phyloP scores from a whole-genome alignment of 2,888 invertebrate genomes.

The Tanypteryx hageni region DNA sequence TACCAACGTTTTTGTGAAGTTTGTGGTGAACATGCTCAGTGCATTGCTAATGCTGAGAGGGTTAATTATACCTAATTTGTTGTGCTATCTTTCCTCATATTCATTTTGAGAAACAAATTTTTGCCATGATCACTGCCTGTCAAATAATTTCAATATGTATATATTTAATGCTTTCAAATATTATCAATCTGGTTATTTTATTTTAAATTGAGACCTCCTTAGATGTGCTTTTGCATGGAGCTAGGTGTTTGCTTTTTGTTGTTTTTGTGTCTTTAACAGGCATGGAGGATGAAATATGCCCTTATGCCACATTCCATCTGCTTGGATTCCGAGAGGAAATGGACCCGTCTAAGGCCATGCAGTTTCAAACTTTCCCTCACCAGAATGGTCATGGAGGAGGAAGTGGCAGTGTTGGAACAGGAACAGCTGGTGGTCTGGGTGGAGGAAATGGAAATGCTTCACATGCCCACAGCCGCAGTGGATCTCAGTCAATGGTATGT shows the following conservation, averaged over 20 bases:
- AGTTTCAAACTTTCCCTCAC: slow-evolving; percentile 93
- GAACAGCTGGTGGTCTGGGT: slow-evolving; percentile 87
- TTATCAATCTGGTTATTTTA: too few relatives aligned
- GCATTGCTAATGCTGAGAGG: too few relatives aligned
- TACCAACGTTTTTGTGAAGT: too few relatives aligned
- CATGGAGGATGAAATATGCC: slow-evolving; percentile 97
- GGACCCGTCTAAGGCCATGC: slow-evolving; percentile 93
- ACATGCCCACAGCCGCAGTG: slow-evolving; percentile 90
- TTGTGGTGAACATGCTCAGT: too few relatives aligned
- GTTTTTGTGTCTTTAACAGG: slow-evolving; percentile 78
- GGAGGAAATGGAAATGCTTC: slow-evolving; percentile 76
- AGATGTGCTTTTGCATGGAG: too few relatives aligned
- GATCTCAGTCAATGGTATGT: slow-evolving; percentile 91
- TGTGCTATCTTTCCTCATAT: too few relatives aligned
- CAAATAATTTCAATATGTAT: too few relatives aligned
- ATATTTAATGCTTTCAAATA: too few relatives aligned
- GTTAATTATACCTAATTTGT: too few relatives aligned
- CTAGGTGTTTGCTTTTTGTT: slow-evolving; percentile 47
- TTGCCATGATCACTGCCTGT: too few relatives aligned
- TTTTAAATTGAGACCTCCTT: too few relatives aligned
- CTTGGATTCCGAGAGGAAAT: slow-evolving; percentile 97
- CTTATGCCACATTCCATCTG: slow-evolving; percentile 97
- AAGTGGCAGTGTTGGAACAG: slow-evolving; percentile 77
- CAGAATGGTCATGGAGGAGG: slow-evolving; percentile 79
- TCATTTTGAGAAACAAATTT: too few relatives aligned